Conservation (phyloP, 2,113 vertebrate genomes). For the Forbesichthys papilliferus region DNA sequence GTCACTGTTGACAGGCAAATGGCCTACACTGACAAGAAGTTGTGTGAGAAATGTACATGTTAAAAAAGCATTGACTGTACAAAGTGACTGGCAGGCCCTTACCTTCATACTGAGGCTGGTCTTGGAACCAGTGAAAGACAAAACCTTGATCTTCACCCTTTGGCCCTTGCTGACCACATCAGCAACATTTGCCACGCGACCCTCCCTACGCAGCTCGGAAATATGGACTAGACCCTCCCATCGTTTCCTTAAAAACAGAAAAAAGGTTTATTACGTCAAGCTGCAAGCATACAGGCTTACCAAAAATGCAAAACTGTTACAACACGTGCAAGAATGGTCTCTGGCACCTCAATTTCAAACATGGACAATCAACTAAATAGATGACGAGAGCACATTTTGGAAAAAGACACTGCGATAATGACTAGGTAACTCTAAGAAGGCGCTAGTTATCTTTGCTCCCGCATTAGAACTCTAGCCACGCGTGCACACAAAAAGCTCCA, state of each 20-base stretch:
- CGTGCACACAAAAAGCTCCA: no score
- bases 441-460: no score
- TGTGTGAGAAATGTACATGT: neutral
- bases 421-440: no score
- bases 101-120: conserved; percentile 99
- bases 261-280: no score
- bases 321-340: no score
- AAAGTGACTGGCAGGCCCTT: neutral
- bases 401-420: no score
- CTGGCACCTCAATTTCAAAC: neutral
- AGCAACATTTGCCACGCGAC: conserved; percentile 93
- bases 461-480: no score
- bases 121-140: conserved; percentile 98
- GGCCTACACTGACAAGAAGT: neutral
- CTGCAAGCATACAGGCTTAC: no score
- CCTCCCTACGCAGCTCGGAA: conserved; percentile 93
- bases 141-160: conserved; percentile 94
- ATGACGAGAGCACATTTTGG: no score
- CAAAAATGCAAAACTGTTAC: no score
- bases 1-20: neutral
- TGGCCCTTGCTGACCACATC: conserved; percentile 98
- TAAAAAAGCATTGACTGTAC: no score
- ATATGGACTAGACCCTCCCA: conserved; percentile 99
- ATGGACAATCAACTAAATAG: neutral
- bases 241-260: conserved; percentile 82